Evolutionary conservation across 2,113 vertebrate genomes (phyloP).

Genomic region (Phaethon lepturus): DNA sequence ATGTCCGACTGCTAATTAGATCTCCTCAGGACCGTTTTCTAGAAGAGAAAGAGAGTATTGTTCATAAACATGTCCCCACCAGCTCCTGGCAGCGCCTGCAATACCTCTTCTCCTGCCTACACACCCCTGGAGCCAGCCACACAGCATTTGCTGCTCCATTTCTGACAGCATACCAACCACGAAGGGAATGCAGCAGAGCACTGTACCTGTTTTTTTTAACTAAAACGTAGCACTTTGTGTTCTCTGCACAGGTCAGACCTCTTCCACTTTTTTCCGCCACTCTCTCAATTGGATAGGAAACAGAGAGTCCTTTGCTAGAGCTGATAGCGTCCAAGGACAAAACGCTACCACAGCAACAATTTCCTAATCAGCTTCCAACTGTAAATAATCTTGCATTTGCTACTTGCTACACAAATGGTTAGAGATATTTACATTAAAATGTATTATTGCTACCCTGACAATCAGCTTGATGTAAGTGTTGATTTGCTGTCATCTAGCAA

Average conservation of each 20-base stretch:
- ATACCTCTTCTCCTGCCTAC: not conserved
- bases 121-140: not conserved
- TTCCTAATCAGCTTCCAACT: slow-evolving; percentile 26
- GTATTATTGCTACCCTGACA: not conserved
- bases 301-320: not conserved
- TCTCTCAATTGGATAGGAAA: not conserved
- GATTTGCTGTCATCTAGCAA: slow-evolving; percentile 5
- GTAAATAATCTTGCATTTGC: not conserved
- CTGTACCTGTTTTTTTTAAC: rapidly evolving
- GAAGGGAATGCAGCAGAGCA: not conserved
- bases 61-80: not conserved
- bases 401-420: not conserved
- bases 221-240: not conserved
- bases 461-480: not conserved
- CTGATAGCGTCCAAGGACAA: slow-evolving; percentile 44
- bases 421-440: not conserved
- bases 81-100: not conserved
- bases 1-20: not conserved
- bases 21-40: not conserved
- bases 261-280: not conserved
- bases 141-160: not conserved
- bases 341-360: slow-evolving; percentile 13
- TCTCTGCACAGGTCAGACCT: not conserved
- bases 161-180: not conserved
- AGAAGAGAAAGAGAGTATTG: not conserved